These are phyloP conservation scores for Narcine bancroftii DNA, from an alignment of 2,113 vertebrate species.

Conservation along the genomic window DNA sequence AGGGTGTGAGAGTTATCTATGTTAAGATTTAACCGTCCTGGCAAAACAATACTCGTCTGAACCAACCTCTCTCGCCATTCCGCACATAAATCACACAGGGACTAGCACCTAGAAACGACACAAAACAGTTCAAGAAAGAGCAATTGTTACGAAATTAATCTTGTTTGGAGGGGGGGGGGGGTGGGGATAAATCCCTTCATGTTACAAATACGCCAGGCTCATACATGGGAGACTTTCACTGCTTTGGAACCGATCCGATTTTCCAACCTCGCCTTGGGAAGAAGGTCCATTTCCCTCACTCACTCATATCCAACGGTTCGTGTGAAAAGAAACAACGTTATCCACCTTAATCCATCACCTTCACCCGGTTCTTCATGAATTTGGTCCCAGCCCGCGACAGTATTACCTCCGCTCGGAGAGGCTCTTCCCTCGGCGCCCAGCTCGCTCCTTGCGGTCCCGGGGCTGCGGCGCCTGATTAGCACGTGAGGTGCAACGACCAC, in stretches of 20 bases:
- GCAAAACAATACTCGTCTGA: background rate
- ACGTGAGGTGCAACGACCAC: background rate
- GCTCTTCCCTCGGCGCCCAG: too few species aligned
- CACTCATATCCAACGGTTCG: background rate
- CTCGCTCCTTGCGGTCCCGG: background rate
- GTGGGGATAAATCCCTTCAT: background rate
- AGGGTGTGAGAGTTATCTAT: background rate
- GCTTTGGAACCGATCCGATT: too few species aligned
- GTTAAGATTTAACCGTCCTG: background rate
- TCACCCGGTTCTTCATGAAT: background rate
- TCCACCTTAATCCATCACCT: background rate
- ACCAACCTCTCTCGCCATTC: background rate
- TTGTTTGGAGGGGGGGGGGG: background rate
- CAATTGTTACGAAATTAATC: constrained; percentile 18
- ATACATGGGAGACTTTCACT: too few species aligned
- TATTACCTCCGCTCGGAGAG: background rate
- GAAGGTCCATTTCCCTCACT: background rate
- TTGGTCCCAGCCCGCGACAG: background rate
- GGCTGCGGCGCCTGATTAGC: background rate
- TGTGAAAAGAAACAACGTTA: background rate
- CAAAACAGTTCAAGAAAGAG: background rate
- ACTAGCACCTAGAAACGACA: background rate
- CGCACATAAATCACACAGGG: background rate
- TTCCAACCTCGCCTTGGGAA: background rate
- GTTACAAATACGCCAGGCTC: too few species aligned